These are phyloP conservation scores for Saccopteryx bilineata DNA, from an alignment of 2,113 vertebrate genomes.

Conservation along the genomic window DNA sequence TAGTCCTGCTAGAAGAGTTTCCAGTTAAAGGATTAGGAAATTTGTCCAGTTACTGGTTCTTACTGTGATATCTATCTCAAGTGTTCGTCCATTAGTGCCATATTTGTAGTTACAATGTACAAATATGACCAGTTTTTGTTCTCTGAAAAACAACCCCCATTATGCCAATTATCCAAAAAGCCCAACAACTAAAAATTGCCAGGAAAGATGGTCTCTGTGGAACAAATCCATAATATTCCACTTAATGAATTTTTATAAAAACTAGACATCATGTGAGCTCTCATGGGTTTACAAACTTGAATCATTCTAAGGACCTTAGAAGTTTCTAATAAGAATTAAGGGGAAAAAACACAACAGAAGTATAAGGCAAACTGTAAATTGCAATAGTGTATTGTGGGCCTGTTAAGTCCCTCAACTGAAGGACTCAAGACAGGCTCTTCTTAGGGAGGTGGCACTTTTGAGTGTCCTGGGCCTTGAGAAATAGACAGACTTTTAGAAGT, in stretches of 20 bases:
- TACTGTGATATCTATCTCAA: background rate
- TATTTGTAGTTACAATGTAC: background rate
- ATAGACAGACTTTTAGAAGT: background rate
- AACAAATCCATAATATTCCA: background rate
- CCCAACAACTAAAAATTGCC: background rate
- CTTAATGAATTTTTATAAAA: background rate
- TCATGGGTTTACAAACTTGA: background rate
- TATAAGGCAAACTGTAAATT: background rate
- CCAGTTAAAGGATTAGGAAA: background rate
- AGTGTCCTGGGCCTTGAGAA: background rate
- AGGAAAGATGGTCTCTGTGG: background rate
- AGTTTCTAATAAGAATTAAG: slow-evolving; percentile 6
- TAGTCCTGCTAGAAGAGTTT: background rate
- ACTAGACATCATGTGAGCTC: background rate
- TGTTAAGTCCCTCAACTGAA: background rate
- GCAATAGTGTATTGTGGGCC: background rate
- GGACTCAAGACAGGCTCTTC: background rate
- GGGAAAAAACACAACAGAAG: background rate
- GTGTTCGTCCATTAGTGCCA: background rate
- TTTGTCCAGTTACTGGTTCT: background rate
- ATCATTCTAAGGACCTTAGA: background rate
- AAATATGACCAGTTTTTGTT: background rate
- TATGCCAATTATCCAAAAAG: background rate
- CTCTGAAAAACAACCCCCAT: background rate
- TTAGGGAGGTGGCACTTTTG: background rate